Evolutionary conservation across 2,888 invertebrate species (phyloP).

Genomic region (Eupithecia vulgata): DNA sequence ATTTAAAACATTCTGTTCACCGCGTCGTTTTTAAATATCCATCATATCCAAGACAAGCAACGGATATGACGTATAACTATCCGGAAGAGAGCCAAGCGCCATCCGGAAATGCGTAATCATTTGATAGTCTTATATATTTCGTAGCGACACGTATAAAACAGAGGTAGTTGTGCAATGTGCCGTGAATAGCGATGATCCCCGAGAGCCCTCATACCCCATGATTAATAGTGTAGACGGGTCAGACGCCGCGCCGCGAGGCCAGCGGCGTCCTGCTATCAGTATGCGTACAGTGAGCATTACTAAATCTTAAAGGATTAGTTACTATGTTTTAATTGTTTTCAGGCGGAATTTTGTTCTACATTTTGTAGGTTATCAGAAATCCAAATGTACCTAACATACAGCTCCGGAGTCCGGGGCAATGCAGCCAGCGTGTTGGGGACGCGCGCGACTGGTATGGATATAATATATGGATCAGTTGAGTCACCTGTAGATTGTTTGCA

Average conservation of each 20-base stretch:
- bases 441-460: no score
- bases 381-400: no score
- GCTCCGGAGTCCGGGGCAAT: no score
- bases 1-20: no score
- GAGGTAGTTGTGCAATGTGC: background rate
- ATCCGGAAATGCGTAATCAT: slow-evolving; percentile 38
- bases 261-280: background rate
- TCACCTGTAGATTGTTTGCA: no score
- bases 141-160: background rate
- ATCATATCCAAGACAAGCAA: background rate
- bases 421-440: no score
- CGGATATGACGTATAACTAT: background rate
- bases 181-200: slow-evolving; percentile 22
- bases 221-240: background rate
- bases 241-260: background rate
- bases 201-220: slow-evolving; percentile 15
- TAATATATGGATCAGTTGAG: no score
- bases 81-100: slow-evolving; percentile 19
- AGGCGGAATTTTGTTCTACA: background rate
- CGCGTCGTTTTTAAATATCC: no score
- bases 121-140: slow-evolving; percentile 10
- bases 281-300: background rate
- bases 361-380: background rate
- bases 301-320: background rate
- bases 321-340: background rate